Conservation (phyloP, 2,113 vertebrate genomes). For the Lepidothrix coronata region DNA sequence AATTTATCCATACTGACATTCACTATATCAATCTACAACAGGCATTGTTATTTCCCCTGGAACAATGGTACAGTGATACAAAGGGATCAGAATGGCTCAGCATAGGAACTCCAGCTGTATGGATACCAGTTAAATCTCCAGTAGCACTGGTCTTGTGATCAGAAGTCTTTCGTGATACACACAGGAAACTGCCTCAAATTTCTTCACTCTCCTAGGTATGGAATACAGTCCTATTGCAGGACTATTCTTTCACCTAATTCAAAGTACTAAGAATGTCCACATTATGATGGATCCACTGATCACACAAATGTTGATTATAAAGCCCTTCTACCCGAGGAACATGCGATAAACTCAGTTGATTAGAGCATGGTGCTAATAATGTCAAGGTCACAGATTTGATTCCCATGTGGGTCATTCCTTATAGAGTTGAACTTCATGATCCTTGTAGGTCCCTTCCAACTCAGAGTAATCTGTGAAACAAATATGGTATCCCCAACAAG, state of each 20-base stretch:
- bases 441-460: background rate
- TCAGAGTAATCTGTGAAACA: background rate
- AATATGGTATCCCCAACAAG: background rate
- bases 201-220: background rate
- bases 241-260: background rate
- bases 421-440: background rate
- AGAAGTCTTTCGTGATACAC: background rate
- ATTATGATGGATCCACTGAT: background rate
- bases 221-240: background rate
- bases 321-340: background rate
- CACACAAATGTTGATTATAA: background rate
- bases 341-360: background rate
- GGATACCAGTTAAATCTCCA: background rate
- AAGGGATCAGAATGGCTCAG: background rate
- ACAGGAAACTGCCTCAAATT: background rate
- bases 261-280: background rate
- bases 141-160: background rate
- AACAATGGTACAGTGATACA: background rate
- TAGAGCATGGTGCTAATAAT: background rate
- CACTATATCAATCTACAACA: background rate
- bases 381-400: background rate
- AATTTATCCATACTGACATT: background rate
- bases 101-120: background rate
- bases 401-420: background rate
- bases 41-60: background rate